Evolutionary conservation across 1,140 invertebrate species (phyloP).

Genomic region (Bombus confusus): DNA sequence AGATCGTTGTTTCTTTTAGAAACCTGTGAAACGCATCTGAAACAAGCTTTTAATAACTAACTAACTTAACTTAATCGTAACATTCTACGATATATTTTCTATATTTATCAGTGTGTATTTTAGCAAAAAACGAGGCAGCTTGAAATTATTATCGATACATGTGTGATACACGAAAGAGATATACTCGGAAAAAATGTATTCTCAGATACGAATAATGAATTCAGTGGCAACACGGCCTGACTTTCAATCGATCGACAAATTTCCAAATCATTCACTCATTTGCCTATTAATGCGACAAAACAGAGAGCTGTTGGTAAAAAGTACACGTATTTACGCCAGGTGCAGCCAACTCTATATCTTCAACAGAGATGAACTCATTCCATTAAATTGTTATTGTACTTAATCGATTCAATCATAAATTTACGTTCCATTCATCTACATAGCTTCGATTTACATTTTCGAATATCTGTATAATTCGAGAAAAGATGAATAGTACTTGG

Average conservation of each 20-base stretch:
- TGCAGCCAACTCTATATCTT: not conserved
- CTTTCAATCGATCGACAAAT: not conserved
- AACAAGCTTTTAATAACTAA: too few relatives aligned
- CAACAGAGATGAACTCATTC: not conserved
- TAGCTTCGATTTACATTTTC: slow-evolving; percentile 17
- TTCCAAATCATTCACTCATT: not conserved
- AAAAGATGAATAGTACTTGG: not conserved
- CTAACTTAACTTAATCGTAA: too few relatives aligned
- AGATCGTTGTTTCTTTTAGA: too few relatives aligned
- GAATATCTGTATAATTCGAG: not conserved
- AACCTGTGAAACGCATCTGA: too few relatives aligned
- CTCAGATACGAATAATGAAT: too few relatives aligned
- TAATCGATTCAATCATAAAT: slow-evolving; percentile 10
- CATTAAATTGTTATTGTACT: slow-evolving; percentile 7
- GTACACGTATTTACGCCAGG: not conserved
- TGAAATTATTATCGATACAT: too few relatives aligned
- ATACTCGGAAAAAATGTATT: too few relatives aligned
- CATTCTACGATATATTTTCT: too few relatives aligned
- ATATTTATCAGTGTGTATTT: too few relatives aligned
- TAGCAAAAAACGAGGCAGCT: too few relatives aligned
- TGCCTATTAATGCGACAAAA: not conserved
- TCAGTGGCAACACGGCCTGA: not conserved
- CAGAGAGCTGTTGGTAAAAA: not conserved
- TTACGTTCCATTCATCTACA: not conserved
- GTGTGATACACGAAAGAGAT: too few relatives aligned